These are phyloP conservation scores for Limenitis arthemis DNA, from an alignment of 2,888 invertebrate genomes.

Conservation along the genomic window DNA sequence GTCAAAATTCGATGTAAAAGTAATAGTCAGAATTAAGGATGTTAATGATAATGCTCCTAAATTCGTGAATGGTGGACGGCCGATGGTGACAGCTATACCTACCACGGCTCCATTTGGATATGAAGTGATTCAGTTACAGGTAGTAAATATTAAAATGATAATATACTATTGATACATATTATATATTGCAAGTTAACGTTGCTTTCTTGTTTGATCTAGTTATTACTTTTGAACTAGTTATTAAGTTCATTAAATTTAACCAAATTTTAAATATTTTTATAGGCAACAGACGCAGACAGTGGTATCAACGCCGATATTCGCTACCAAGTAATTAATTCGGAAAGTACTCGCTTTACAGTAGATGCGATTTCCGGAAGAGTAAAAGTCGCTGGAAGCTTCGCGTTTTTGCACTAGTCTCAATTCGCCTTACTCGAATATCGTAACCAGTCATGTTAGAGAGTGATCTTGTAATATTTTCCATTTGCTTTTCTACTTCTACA, in stretches of 20 bases:
- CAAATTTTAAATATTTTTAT: conserved; percentile 11
- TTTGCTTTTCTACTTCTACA: conserved; percentile 79
- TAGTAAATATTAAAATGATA: conserved; percentile 32
- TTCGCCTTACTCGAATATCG: conserved; percentile 82
- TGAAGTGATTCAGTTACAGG: conserved; percentile 82
- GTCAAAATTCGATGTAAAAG: conserved; percentile 83
- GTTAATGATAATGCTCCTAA: conserved; percentile 88
- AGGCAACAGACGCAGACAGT: conserved; percentile 83
- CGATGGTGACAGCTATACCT: conserved; percentile 87
- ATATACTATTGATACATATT: too few species aligned
- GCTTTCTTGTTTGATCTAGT: too few species aligned
- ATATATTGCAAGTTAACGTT: too few species aligned
- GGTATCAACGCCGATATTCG: conserved; percentile 85
- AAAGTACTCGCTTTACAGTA: conserved; percentile 82
- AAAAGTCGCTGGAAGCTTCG: conserved; percentile 78
- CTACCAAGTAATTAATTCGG: conserved; percentile 85
- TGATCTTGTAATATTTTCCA: conserved; percentile 78
- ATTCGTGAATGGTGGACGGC: conserved; percentile 81
- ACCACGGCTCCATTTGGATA: conserved; percentile 87
- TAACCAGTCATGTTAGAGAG: conserved; percentile 82
- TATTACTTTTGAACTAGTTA: too few species aligned
- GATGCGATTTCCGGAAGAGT: conserved; percentile 84
- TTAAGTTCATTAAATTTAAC: neutral
- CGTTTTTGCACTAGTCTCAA: conserved; percentile 83
- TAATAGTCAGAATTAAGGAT: conserved; percentile 83